Conservation (phyloP, 1,140 invertebrate species). For the Sitophilus oryzae region DNA sequence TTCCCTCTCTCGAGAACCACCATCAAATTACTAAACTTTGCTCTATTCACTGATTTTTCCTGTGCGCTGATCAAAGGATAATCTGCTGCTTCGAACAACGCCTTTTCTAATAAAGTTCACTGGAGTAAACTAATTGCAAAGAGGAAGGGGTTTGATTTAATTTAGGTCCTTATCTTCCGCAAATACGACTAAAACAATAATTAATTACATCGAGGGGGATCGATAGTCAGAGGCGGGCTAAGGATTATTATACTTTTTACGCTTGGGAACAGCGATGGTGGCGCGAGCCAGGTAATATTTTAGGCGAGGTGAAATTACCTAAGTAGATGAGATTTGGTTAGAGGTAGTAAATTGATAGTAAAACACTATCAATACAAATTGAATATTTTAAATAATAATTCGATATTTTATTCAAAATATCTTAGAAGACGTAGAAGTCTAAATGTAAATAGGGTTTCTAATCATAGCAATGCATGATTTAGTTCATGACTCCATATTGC, state of each 20-base stretch:
- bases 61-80: background rate
- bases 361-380: no score
- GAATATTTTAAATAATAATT: no score
- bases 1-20: no score
- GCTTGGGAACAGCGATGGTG: background rate
- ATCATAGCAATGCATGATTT: no score
- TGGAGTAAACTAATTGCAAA: constrained; percentile 6
- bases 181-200: constrained; percentile 10
- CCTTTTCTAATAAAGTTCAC: constrained; percentile 7
- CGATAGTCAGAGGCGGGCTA: background rate
- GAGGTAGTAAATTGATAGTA: no score
- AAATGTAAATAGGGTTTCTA: no score
- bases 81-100: background rate
- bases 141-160: constrained; percentile 2
- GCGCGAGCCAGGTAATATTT: no score
- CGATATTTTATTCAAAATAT: no score
- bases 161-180: background rate
- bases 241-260: background rate
- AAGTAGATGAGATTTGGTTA: no score
- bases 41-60: background rate
- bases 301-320: no score
- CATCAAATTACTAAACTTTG: background rate
- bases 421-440: no score
- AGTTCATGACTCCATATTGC: no score
- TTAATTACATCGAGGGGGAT: constrained; percentile 1